Evolutionary conservation across 2,888 invertebrate species (phyloP).

Genomic region (Notocelia uddmanniana): DNA sequence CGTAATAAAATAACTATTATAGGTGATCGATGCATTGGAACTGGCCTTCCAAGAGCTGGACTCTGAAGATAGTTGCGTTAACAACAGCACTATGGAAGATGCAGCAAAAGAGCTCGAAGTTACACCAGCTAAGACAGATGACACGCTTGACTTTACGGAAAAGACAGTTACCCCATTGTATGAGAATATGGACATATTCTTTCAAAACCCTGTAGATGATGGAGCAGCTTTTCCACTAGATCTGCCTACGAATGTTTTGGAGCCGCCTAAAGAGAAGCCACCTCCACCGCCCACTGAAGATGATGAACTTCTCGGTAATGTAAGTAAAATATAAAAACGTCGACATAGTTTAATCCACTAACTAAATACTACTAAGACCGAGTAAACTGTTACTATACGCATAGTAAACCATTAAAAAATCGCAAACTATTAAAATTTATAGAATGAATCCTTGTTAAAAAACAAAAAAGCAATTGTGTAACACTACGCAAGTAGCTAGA

Average conservation of each 20-base stretch:
- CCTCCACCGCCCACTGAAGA: slow-evolving; percentile 91
- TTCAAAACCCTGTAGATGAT: slow-evolving; percentile 68
- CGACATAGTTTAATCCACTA: slow-evolving; percentile 2
- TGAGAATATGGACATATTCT: slow-evolving; percentile 87
- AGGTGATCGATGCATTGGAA: slow-evolving; percentile 88
- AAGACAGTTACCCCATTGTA: slow-evolving; percentile 85
- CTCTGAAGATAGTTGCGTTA: slow-evolving; percentile 73
- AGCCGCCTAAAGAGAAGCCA: slow-evolving; percentile 94
- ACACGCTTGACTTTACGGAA: slow-evolving; percentile 61
- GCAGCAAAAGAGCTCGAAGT: slow-evolving; percentile 54
- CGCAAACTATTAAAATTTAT: too few species aligned
- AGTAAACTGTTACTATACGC: not conserved
- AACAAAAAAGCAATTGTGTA: too few species aligned
- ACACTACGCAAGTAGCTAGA: too few species aligned
- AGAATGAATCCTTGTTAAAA: too few species aligned
- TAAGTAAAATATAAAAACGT: slow-evolving; percentile 64
- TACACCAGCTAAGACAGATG: slow-evolving; percentile 51
- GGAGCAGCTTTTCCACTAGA: slow-evolving; percentile 83
- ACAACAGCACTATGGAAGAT: slow-evolving; percentile 74
- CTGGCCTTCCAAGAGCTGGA: slow-evolving; percentile 88
- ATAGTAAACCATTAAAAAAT: too few species aligned
- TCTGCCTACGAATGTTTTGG: slow-evolving; percentile 85
- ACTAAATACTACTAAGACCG: not conserved
- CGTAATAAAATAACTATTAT: slow-evolving; percentile 47
- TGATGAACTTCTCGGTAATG: slow-evolving; percentile 79